A percentile compares a stretch with the other conserved stretches of the same genome.
phyloP scores from a whole-genome alignment of 2,113 vertebrate species.

The Nyctibius bracteatus region DNA sequence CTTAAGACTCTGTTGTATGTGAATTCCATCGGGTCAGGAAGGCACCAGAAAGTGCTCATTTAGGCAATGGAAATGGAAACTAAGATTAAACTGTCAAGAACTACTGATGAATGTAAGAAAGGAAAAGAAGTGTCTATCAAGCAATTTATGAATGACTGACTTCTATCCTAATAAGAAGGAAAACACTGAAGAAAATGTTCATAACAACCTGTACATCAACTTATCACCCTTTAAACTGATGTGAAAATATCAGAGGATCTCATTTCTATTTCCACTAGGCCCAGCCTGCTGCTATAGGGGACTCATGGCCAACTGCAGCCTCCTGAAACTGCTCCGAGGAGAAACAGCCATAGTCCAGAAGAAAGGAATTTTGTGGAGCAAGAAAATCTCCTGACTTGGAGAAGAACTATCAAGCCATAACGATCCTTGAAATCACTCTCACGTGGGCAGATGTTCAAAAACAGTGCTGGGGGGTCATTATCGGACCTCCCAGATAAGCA shows the following conservation, averaged over 20 bases:
- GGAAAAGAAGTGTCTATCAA: neutral
- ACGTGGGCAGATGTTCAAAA: neutral
- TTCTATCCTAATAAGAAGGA: neutral
- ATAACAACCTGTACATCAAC: neutral
- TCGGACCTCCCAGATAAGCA: neutral
- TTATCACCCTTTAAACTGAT: neutral
- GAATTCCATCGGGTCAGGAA: neutral
- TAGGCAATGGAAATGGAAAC: neutral
- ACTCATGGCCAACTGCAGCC: neutral
- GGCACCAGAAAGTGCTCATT: neutral
- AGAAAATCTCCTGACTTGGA: neutral
- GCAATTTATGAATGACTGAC: neutral
- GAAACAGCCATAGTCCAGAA: neutral
- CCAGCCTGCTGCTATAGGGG: neutral
- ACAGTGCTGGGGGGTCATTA: neutral
- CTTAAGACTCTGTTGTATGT: neutral
- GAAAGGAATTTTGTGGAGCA: neutral
- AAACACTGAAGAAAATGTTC: neutral
- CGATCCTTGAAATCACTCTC: neutral
- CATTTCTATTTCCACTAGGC: neutral
- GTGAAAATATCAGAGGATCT: neutral
- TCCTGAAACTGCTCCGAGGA: neutral
- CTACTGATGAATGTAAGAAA: neutral
- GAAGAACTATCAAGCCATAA: neutral
- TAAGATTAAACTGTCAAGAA: neutral